Base-by-base conservation (phyloP, 2,797 vertebrate genomes). In the Scleropages formosus region DNA sequence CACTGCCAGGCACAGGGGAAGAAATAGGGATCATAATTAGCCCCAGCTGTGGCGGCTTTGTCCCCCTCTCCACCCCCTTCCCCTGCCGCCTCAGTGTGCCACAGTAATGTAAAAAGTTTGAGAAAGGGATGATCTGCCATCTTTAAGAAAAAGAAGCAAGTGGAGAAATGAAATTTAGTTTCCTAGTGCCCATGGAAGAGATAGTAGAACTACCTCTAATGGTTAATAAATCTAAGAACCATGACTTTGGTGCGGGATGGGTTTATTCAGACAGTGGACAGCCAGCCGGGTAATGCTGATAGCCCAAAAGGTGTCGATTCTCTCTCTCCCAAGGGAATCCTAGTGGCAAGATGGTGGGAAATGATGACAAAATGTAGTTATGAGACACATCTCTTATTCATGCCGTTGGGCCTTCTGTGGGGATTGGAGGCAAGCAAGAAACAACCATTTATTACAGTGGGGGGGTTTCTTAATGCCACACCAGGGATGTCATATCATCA, bases 321-420 rank as follows among this genome's bases (percentile, higher is more conserved):
- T 11, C 12, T 11, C 12, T 4, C 18, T 72, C 74, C 77, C 70
- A 53, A 16, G 68, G 82, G 86, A 88, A 84, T 82, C 82, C 78
- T 78, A 77, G 82, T 75, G 80, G 82, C 83, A 81, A 80, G 80
- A 81, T 53, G 77, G 85, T 78, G 11, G 77, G 81, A 82, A 81
- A 78, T 56, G 15, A 80, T 83, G 84, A 85, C 87, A 83, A 84
- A 87, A 88, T 89, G 81, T 84, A 88, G 87, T 91, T 90, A 87
- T 87, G 10, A 80, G 84, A 83, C 61, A 26, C 87, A 87, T 87
- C 81, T 92, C 88, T 91, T 90, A 89, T 93, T 92, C 80, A 84
- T 90, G 88, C 82, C 87, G 85, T 84, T 84, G 84, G 83, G 82
- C 83, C 67, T 78, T 80, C 84, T 78, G 66, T 4, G 77, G 85